A percentile compares a stretch with the other conserved stretches of the same genome.
Evolutionary conservation across 2,888 invertebrate species (phyloP).

Genomic region (Creontiades dilutus): DNA sequence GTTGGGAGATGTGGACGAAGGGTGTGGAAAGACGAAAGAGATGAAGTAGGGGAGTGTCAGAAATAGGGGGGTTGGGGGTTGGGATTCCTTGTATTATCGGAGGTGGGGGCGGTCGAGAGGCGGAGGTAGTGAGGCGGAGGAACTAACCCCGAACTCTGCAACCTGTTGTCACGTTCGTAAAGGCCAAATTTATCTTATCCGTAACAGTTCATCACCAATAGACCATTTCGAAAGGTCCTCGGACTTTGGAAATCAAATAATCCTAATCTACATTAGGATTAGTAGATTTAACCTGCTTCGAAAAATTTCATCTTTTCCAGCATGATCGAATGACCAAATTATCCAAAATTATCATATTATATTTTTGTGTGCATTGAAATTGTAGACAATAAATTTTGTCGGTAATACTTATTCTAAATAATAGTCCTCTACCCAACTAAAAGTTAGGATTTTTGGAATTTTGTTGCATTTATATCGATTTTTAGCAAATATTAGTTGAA

Average conservation of each 20-base stretch:
- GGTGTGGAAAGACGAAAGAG: background rate
- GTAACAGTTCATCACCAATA: constrained; percentile 12
- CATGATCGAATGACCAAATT: no score
- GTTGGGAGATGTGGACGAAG: background rate
- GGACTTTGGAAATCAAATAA: background rate
- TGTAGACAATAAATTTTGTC: no score
- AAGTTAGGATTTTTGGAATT: no score
- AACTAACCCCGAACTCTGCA: background rate
- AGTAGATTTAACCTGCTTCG: no score
- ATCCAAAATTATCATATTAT: no score
- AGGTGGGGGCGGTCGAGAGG: background rate
- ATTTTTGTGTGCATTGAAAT: no score
- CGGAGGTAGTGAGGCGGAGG: background rate
- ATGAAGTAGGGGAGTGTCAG: background rate
- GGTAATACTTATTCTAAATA: no score
- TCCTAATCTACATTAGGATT: background rate
- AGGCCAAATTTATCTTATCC: constrained; percentile 37
- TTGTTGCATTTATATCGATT: no score
- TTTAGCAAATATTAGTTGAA: no score
- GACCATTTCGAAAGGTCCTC: background rate
- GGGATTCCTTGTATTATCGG: constrained; percentile 11
- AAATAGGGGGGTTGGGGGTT: background rate
- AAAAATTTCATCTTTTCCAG: no score
- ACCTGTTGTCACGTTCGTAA: constrained; percentile 48
- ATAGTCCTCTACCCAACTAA: no score